Percentiles rank a stretch among this genome's conserved stretches.
Evolutionary conservation across 1,140 invertebrate genomes (phyloP).

Genomic region (Rhagoletis pomonella): DNA sequence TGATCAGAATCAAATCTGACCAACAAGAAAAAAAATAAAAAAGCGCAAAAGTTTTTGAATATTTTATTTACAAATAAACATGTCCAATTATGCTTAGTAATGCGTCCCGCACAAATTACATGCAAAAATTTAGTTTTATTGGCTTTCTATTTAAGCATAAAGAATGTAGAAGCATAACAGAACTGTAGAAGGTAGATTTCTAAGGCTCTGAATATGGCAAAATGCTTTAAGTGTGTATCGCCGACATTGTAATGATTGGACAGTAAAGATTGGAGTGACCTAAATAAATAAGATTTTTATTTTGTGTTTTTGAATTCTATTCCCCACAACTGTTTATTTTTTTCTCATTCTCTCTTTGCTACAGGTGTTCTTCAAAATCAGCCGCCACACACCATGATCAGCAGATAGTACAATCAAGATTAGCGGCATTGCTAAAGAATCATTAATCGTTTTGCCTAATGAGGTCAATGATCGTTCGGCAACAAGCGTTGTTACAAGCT

Average conservation of each 20-base stretch:
- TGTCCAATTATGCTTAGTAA: background rate
- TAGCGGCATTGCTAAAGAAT: background rate
- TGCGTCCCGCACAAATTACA: background rate
- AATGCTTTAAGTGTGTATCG: background rate
- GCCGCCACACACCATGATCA: background rate
- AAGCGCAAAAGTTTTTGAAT: background rate
- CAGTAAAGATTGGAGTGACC: background rate
- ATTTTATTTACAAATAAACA: background rate
- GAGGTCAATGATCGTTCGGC: conserved; percentile 23
- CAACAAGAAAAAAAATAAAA: background rate
- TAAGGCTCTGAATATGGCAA: background rate
- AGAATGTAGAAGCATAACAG: background rate
- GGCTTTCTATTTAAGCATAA: background rate
- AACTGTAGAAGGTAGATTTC: background rate
- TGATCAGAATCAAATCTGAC: background rate
- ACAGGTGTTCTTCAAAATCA: background rate
- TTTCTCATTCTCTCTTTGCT: background rate
- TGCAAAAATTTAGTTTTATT: background rate
- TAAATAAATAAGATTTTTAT: background rate
- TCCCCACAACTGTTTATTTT: background rate
- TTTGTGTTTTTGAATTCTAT: background rate
- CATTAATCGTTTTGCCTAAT: conserved; percentile 21
- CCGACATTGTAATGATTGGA: background rate
- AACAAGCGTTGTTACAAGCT: background rate
- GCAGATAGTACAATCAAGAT: background rate